These are phyloP conservation scores for Pseudopipra pipra DNA, from an alignment of 2,113 vertebrate genomes.

Conservation along the genomic window DNA sequence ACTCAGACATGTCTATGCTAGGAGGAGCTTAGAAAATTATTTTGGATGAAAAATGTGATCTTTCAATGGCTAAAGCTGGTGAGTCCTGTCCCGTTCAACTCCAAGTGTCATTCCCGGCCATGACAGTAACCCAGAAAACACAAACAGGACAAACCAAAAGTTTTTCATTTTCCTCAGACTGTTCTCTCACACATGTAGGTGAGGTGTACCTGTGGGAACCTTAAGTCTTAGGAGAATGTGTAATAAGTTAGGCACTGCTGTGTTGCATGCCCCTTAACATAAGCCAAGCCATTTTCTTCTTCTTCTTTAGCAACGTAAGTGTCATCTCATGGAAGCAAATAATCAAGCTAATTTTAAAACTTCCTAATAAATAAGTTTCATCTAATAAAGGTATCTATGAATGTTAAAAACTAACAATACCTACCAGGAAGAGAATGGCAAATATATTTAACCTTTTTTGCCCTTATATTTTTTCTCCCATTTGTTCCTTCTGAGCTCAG, in stretches of 20 bases:
- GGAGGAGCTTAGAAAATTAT: background rate
- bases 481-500: conserved; percentile 62
- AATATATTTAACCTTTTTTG: background rate
- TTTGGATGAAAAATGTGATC: background rate
- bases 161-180: background rate
- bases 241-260: background rate
- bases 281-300: background rate
- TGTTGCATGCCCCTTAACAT: background rate
- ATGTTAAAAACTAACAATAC: background rate
- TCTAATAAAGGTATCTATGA: background rate
- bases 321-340: background rate
- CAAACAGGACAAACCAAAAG: background rate
- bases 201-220: background rate
- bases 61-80: background rate
- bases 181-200: accelerated
- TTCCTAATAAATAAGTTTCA: background rate
- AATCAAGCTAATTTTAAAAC: background rate
- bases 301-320: background rate
- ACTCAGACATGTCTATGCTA: accelerated
- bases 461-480: background rate
- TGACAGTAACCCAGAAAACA: background rate
- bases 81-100: background rate
- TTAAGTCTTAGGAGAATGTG: background rate
- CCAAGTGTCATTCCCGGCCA: accelerated
- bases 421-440: background rate